Base-by-base conservation (phyloP, 2,888 invertebrate genomes). In the Dorcus parallelipipedus region DNA sequence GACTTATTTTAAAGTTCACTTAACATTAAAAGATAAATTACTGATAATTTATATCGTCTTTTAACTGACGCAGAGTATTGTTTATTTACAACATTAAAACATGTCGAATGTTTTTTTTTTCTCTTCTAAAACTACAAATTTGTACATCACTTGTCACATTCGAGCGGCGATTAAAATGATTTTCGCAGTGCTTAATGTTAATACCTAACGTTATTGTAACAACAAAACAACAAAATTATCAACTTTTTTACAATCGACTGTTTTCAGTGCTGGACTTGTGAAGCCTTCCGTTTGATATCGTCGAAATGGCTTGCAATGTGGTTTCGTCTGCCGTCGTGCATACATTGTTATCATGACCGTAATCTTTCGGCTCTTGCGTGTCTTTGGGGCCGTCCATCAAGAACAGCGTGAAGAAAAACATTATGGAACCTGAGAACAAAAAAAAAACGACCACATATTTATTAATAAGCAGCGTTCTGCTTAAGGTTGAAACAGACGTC, bases 381-480 rank as follows among this genome's bases (percentile, higher is more conserved):
- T 55, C 39, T 52, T 56, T 56, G n/a, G 52, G 78, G 0, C 89
- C 89, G 47, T 89, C 91, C 86, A 93, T 90, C 61, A 93, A 77
- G 80, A 92, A 90, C 80, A 90, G 88, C 0, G 91, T 91, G 8
- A 89, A 76, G 70, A 92, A 84, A 81, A 93, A 93, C 74, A 93
- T 81, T 56, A 92, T 83, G 52, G 92, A 91, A 78, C 91, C 91
- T 92, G 76, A 58, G 73, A 75, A 62, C 20, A 51, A 51, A 52
- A 26, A 52, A 23, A 49, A 17, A 23, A 10, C n/a, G 42, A 17
- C 4, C n/a, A 23, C n/a, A 42, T 51, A 45, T 45, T 8, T 49
- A 38, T 52, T 41, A 49, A 14, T 26, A 9, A 6, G 7, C 38
- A 50, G 33, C 26, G 45, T 17, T 14, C 38, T 33, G 17, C 17